These are phyloP conservation scores for Morbakka virulenta DNA, from an alignment of 30 jellyfish, hydroid and myxozoan species.

Conservation along the genomic window DNA sequence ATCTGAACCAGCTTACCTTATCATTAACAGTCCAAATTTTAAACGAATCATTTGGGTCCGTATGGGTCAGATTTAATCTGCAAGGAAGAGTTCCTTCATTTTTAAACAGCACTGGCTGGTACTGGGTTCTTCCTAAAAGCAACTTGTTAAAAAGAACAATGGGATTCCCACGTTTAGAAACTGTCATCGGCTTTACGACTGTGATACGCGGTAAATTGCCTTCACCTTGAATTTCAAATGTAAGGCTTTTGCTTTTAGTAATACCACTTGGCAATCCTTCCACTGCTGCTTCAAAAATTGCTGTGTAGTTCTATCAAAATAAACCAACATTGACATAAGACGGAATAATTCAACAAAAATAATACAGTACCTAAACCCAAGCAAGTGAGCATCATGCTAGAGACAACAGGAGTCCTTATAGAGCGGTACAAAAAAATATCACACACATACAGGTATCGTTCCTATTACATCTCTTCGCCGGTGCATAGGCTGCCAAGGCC, in stretches of 20 bases:
- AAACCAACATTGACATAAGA: too few relatives aligned
- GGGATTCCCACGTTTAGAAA: conserved; percentile 63
- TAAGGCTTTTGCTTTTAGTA: conserved; percentile 61
- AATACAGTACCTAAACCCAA: too few relatives aligned
- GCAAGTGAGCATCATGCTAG: too few relatives aligned
- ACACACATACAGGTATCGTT: too few relatives aligned
- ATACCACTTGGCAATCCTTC: conserved; percentile 78
- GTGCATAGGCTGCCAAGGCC: too few relatives aligned
- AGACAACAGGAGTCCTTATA: too few relatives aligned
- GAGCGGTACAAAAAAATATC: too few relatives aligned
- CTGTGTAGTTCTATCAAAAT: conserved; percentile 71
- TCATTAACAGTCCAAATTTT: too few relatives aligned
- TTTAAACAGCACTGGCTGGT: conserved; percentile 63
- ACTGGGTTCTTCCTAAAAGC: conserved; percentile 71
- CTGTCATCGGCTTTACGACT: conserved; percentile 54
- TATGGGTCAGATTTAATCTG: conserved; percentile 52
- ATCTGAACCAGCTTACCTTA: not conserved
- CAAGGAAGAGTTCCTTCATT: conserved; percentile 84
- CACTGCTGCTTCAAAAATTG: conserved; percentile 90
- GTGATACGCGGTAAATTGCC: conserved; percentile 84
- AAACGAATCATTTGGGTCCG: conserved; percentile 74
- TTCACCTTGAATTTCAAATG: conserved; percentile 85
- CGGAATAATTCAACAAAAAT: too few relatives aligned
- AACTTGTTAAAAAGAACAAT: conserved; percentile 68
- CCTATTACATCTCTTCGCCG: too few relatives aligned